These are phyloP conservation scores for Eremophila alpestris DNA, from an alignment of 2,797 vertebrate genomes.

Conservation along the genomic window DNA sequence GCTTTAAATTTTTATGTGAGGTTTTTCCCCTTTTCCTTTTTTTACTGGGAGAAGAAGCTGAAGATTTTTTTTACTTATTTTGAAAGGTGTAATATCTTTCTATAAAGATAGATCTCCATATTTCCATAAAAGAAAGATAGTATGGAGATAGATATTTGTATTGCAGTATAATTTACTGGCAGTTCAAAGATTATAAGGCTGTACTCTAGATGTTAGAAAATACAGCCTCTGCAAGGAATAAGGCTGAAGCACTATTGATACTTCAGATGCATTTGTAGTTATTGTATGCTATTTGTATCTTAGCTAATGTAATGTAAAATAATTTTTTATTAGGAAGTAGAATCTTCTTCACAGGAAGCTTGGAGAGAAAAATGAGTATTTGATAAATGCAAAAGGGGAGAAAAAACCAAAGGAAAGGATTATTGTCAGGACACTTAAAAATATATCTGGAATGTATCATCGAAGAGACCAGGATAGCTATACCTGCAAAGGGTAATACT, in stretches of 20 bases:
- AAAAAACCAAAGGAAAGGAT: neutral
- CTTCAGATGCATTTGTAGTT: neutral
- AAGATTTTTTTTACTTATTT: neutral
- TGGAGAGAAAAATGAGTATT: neutral
- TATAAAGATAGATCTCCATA: neutral
- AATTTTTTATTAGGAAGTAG: neutral
- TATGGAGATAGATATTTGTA: neutral
- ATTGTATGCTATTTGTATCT: neutral
- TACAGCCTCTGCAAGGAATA: neutral
- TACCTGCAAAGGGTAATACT: neutral
- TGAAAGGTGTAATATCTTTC: neutral
- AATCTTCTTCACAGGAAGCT: neutral
- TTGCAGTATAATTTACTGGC: neutral
- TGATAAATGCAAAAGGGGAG: neutral
- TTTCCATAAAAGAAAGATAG: neutral
- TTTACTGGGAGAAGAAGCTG: neutral
- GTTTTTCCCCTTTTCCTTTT: rapidly evolving
- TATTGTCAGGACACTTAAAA: neutral
- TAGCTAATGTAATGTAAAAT: neutral
- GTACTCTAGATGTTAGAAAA: neutral
- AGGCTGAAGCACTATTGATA: neutral
- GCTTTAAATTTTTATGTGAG: neutral
- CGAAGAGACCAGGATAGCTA: neutral
- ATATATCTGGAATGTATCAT: neutral
- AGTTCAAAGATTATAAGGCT: neutral